Evolutionary conservation across 2,113 vertebrate genomes (phyloP), one percentile per base, ranked within the genome.

Genomic region (Amazona vittata): DNA sequence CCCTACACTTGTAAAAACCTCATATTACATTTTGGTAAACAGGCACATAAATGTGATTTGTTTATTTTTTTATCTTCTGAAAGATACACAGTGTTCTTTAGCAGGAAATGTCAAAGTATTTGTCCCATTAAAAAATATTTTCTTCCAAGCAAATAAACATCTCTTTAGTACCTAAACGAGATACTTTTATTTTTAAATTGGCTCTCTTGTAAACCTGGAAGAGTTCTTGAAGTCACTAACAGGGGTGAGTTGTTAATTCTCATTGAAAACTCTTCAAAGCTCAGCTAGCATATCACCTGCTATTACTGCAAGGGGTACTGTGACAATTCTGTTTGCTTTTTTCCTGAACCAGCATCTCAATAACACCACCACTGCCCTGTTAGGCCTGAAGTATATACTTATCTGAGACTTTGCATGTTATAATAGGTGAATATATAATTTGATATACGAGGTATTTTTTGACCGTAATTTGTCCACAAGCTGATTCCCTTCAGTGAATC

Each of bases 71-170:
- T 4, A 79, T 93, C 52, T 69, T 91, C 60, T 87, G 55, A 71
- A 91, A 95, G 92, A 80, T 70, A 93, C 84, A 85, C 39, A 53
- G 15, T 41, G n/a, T 64, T 94, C 33, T 41, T 92, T 92, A 83
- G 29, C 57, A 68, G 70, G 26, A 83, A 95, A 95, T 59, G 46
- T 82, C 83, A 89, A 73, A 81, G 0, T 39, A 73, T 69, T 83
- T 82, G 10, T 90, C 44, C 37, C 60, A 70, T 75, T 70, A 49
- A 83, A 92, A 86, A 86, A n/a, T 39, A 44, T 41, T 90, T 87
- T 52, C 37, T 85, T 92, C 50, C 15, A 39, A 86, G 68, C 18
- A 87, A 84, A 70, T 50, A 90, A 85, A 37, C 37, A 82, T 55
- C 52, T 89, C 49, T 81, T 65, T 75, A 86, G 35, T 33, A 89